phyloP scores from a whole-genome alignment of 2,113 vertebrate genomes.

The Tetraodon nigroviridis region DNA sequence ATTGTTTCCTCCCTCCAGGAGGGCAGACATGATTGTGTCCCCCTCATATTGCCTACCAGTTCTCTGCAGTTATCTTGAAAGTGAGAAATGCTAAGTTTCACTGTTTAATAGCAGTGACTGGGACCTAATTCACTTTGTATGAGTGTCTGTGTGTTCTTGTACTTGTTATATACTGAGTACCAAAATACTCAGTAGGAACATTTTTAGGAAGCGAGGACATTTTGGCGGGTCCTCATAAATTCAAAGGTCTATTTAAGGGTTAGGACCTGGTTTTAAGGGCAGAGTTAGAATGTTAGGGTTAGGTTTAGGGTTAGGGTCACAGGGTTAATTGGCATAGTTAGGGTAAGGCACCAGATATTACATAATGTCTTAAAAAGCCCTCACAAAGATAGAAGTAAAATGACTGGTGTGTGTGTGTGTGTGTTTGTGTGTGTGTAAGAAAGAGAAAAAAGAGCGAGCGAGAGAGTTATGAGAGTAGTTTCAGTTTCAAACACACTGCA shows the following conservation, averaged over 20 bases:
- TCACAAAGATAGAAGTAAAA: no score
- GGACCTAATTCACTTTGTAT: slow-evolving; percentile 10
- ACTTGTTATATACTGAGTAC: no score
- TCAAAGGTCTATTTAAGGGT: no score
- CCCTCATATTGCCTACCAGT: background rate
- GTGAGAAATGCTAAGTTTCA: slow-evolving; percentile 14
- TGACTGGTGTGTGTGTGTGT: slow-evolving; percentile 3
- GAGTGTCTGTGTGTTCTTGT: slow-evolving; percentile 2
- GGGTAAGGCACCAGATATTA: no score
- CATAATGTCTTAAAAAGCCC: no score
- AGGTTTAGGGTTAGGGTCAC: no score
- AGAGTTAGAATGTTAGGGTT: no score
- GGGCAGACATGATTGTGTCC: background rate
- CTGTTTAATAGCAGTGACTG: slow-evolving; percentile 26
- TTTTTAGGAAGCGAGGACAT: no score
- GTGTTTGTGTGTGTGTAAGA: background rate
- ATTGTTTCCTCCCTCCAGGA: slow-evolving; percentile 24
- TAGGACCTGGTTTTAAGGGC: no score
- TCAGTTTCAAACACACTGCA: slow-evolving; percentile 18
- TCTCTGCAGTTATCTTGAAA: slow-evolving; percentile 22
- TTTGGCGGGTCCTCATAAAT: no score
- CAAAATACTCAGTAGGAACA: no score
- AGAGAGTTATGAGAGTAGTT: slow-evolving; percentile 23
- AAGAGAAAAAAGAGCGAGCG: background rate
- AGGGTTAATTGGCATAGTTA: no score